Evolutionary conservation across 2,113 vertebrate genomes (phyloP), one percentile per base, ranked within the genome.

Genomic region (Condylura cristata): DNA sequence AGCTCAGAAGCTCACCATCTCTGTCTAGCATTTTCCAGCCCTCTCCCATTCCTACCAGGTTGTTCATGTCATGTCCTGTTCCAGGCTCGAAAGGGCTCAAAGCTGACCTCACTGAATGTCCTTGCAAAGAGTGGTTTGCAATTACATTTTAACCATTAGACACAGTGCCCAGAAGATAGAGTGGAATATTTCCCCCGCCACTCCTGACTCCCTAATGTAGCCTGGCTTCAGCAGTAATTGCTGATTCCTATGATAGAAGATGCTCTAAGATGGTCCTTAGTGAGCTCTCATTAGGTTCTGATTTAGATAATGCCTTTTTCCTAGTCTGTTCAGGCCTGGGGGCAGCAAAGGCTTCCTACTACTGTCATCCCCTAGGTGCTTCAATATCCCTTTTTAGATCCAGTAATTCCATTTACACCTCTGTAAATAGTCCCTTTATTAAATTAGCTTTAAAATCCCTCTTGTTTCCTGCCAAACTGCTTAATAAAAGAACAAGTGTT

Each of bases 1-100:
- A 0, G 20, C 3, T n/a, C 16, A n/a, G 71, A n/a, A 51, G 16
- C 3, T 46, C 61, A 48, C 4, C 5, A 8, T 5, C 11, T 16
- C 1, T 32, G 0, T 13, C 30, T 32, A 41, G 12, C 2, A 28
- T 7, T 7, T 37, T 63, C 22, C 48, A 34, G 13, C 32, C 5
- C 2, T 58, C 3, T 14, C 6, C 24, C 26, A 5, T 44, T 60
- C 13, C 3, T 28, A 37, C 56, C 6, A 17, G 11, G 30, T 37
- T 86, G 39, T n/a, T 10, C 17, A 13, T 16, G 30, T 41, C 3
- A 20, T 32, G 28, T 0, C 28, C 30, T 18, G 30, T 1, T 44
- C 30, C n/a, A 3, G 8, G 37, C 17, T 0, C n/a, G n/a, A 37
- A 81, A 78, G 8, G 8, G 91, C 20, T 30, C 28, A 16, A 41